Conservation (phyloP, 2,797 vertebrate species). For the Pteronotus mesoamericanus region DNA sequence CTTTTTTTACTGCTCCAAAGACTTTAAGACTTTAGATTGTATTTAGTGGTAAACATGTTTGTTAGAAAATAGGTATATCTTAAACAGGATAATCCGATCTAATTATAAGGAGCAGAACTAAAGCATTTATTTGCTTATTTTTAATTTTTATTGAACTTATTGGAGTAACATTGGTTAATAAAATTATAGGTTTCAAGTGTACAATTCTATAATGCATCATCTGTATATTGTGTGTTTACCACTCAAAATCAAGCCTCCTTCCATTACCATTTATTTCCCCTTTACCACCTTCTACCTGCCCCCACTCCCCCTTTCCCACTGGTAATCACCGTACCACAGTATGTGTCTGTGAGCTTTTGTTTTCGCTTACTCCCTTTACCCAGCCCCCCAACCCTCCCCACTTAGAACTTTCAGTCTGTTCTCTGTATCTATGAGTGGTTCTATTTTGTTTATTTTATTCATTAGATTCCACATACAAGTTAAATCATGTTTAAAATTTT, state of each 20-base stretch:
- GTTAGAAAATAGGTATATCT: neutral
- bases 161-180: neutral
- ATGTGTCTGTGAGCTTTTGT: neutral
- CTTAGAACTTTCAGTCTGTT: neutral
- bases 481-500: neutral
- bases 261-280: neutral
- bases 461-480: neutral
- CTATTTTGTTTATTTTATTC: neutral
- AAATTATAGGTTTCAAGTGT: neutral
- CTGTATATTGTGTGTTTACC: neutral
- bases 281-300: neutral
- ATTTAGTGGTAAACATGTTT: neutral
- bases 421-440: neutral
- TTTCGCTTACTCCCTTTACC: neutral
- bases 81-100: neutral
- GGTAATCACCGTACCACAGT: too few species aligned
- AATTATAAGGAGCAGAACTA: neutral
- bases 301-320: neutral
- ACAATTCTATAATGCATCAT: neutral
- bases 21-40: conserved; percentile 18
- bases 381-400: neutral
- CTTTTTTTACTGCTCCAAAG: neutral
- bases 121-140: neutral
- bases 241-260: neutral
- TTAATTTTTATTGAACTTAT: neutral